phyloP scores from a whole-genome alignment of 1,140 invertebrate genomes.

The Drosophila subobscura region DNA sequence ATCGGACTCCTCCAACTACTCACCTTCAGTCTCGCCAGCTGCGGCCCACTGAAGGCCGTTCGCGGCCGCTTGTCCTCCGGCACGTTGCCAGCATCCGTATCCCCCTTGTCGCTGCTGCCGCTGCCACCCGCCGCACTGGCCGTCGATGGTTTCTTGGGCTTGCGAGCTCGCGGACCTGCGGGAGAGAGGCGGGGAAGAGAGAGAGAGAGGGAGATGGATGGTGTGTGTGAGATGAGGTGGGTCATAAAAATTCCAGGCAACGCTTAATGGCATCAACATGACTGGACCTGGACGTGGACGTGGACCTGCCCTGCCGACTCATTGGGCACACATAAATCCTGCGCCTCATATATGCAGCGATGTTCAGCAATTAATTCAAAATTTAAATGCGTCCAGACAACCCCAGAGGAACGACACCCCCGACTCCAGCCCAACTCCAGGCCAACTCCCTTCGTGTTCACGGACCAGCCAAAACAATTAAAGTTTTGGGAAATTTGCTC shows the following conservation, averaged over 20 bases:
- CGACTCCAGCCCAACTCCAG: neutral
- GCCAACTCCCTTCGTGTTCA: neutral
- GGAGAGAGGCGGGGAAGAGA: neutral
- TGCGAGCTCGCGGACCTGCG: slow-evolving; percentile 94
- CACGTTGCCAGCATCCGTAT: slow-evolving; percentile 44
- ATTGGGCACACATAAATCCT: slow-evolving; percentile 73
- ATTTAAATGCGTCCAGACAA: slow-evolving; percentile 72
- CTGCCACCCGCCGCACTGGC: slow-evolving; percentile 63
- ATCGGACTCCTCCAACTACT: slow-evolving; percentile 11
- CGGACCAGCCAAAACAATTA: slow-evolving; percentile 64
- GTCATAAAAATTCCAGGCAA: slow-evolving; percentile 81
- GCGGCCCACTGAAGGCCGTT: slow-evolving; percentile 98
- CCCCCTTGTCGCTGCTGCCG: slow-evolving; percentile 59
- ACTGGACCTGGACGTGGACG: slow-evolving; percentile 44
- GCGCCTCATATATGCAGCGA: slow-evolving; percentile 62
- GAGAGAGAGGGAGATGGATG: slow-evolving; percentile 1
- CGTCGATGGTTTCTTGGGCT: slow-evolving; percentile 88
- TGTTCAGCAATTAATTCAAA: slow-evolving; percentile 76
- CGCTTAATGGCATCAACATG: slow-evolving; percentile 74
- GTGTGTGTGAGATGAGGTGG: slow-evolving; percentile 20
- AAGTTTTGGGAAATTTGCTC: slow-evolving; percentile 72
- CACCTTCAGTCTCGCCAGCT: slow-evolving; percentile 94
- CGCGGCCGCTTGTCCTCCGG: slow-evolving; percentile 97
- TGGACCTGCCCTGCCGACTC: slow-evolving; percentile 46
- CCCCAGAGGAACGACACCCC: slow-evolving; percentile 1